Evolutionary conservation across 2,113 vertebrate species (phyloP), one percentile per base, ranked within the genome.

Genomic region (Aspiorhynchus laticeps): DNA sequence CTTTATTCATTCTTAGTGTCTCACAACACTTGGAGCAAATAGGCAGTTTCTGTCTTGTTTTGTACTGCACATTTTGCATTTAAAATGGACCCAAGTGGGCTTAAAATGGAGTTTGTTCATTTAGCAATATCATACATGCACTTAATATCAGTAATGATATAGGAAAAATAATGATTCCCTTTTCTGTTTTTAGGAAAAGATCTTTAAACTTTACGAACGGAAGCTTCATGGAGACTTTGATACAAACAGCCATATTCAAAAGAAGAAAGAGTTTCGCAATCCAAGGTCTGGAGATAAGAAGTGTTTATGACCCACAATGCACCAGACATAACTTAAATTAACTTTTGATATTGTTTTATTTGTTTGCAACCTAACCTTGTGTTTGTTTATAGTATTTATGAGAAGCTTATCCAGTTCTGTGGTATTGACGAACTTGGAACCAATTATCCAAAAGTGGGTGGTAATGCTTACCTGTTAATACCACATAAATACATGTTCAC

Each of bases 401-500:
- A 99, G 91, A 99, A 99, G 88, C 95, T 99, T 84, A 99, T 99
- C 92, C 98, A 99, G 94, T 99, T 96, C 91, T 99, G 98, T 90
- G 93, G 96, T 0, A 99, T 99, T 28, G 98, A 99, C 81, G 98
- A 99, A 88, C 96, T 99, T 0, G 98, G 98, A 88, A 99, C 98
- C 0, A 99, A 99, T 94, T 99, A 99, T 87, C 98, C 98, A 7
- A 99, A 99, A 94, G 97, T 97, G 83, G 93, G 91, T 85, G 15
- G 51, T 46, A 24, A 28, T 36, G 14, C 9, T 76, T 86, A 38
- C 17, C 19, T 28, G 41, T 51, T 7, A 51, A 69, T 19, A 48
- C 10, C 46, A 80, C 24, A 21, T 26, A 61, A 41, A 36, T 31
- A 19, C 6, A 51, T 53, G 14, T 17, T 59, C 46, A 48, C 12